A percentile compares a stretch with the other conserved stretches of the same genome.
phyloP scores from a whole-genome alignment of 2,888 invertebrate genomes.

The Tenthredo mesomela region DNA sequence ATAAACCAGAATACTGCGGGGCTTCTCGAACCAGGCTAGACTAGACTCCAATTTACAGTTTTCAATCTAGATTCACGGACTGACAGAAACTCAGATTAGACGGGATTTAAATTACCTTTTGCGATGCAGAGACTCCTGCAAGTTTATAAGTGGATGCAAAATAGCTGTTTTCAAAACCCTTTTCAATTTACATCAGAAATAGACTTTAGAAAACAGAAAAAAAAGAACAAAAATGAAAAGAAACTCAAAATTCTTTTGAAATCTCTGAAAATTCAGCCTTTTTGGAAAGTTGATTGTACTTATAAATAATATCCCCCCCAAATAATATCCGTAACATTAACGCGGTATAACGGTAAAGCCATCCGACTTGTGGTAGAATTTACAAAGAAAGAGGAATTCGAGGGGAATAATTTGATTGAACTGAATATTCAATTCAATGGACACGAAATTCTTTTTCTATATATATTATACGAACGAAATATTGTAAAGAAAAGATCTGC shows the following conservation, averaged over 20 bases:
- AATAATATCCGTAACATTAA: not conserved
- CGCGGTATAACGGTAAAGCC: not conserved
- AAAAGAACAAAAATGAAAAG: no score
- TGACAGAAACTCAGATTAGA: constrained; percentile 43
- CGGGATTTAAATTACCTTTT: constrained; percentile 23
- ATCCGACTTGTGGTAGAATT: not conserved
- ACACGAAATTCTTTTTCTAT: not conserved
- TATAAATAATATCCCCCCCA: no score
- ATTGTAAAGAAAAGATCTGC: no score
- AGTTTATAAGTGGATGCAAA: not conserved
- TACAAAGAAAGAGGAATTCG: not conserved
- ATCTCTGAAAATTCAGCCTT: no score
- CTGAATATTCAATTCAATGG: not conserved
- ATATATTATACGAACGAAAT: no score
- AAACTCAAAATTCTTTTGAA: no score
- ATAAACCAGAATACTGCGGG: constrained; percentile 15
- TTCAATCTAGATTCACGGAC: constrained; percentile 39
- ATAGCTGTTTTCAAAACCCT: not conserved
- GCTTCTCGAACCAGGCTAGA: constrained; percentile 21
- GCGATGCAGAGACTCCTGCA: not conserved
- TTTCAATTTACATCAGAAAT: not conserved
- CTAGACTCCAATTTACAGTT: constrained; percentile 39
- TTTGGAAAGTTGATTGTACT: not conserved
- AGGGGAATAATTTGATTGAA: constrained; percentile 18
- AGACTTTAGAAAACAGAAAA: no score